Percentiles rank a stretch among this genome's conserved stretches.
Evolutionary conservation across 2,888 invertebrate genomes (phyloP).

Genomic region (Ischnus inquisitorius): DNA sequence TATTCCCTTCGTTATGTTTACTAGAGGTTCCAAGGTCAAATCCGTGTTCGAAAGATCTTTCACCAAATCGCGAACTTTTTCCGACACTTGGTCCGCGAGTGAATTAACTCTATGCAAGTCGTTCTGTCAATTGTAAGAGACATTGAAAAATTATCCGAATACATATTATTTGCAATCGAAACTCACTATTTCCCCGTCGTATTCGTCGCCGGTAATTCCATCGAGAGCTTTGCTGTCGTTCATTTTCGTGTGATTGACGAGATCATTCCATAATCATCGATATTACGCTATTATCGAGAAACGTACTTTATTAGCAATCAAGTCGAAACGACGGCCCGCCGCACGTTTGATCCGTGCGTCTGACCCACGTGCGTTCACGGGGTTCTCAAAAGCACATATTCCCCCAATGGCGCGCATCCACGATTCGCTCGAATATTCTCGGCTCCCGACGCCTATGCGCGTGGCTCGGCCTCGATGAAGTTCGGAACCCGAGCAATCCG

Average conservation of each 20-base stretch:
- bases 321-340: conserved; percentile 6
- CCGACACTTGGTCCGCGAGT: conserved; percentile 24
- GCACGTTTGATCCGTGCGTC: not conserved
- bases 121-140: not conserved
- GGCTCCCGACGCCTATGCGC: conserved; percentile 69
- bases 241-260: conserved; percentile 13
- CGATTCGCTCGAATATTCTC: not conserved
- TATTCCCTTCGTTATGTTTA: conserved; percentile 32
- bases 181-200: conserved; percentile 47
- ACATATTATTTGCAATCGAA: not conserved
- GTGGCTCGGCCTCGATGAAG: conserved; percentile 72
- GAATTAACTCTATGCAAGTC: not conserved
- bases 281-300: not conserved
- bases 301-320: not conserved
- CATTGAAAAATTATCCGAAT: conserved; percentile 1
- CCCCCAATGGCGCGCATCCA: not conserved
- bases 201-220: not conserved
- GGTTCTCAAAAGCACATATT: conserved; percentile 30
- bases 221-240: conserved; percentile 19
- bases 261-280: not conserved
- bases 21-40: conserved; percentile 28
- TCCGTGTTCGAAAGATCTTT: conserved; percentile 28
- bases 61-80: conserved; percentile 35
- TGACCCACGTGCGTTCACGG: not conserved
- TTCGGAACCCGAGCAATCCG: conserved; percentile 71